Evolutionary conservation across 2,888 invertebrate genomes (phyloP).

Genomic region (Chouioia cunea): DNA sequence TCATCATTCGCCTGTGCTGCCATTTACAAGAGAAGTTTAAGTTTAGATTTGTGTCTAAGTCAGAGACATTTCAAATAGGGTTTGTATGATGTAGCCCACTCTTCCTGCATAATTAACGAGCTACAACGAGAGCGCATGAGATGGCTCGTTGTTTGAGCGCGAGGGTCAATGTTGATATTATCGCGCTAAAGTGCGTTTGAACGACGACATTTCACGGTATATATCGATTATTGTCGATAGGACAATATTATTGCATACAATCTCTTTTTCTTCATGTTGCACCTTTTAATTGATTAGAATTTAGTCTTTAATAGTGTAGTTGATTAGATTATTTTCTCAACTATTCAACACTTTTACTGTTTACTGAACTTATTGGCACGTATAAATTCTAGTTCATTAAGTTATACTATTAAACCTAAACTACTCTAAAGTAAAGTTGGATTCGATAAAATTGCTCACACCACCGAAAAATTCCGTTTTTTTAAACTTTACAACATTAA

Average conservation of each 20-base stretch:
- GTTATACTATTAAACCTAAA: constrained; percentile 34
- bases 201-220: too few species aligned
- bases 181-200: too few species aligned
- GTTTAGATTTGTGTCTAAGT: too few species aligned
- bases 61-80: too few species aligned
- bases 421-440: constrained; percentile 35
- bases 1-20: too few species aligned
- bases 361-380: constrained; percentile 9
- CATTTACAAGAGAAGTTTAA: too few species aligned
- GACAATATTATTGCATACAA: not conserved
- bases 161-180: too few species aligned
- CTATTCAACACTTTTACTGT: not conserved
- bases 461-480: constrained; percentile 18
- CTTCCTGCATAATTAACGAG: too few species aligned
- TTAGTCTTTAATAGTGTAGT: constrained; percentile 12
- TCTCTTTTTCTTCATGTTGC: constrained; percentile 1
- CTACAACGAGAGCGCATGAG: too few species aligned
- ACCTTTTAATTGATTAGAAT: constrained; percentile 19
- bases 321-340: constrained; percentile 4
- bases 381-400: constrained; percentile 3
- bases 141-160: too few species aligned
- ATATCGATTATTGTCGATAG: too few species aligned
- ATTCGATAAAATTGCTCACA: constrained; percentile 25
- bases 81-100: too few species aligned
- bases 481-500: not conserved